Evolutionary conservation across 2,797 vertebrate species (phyloP).

Genomic region (Sparidentex hasta): DNA sequence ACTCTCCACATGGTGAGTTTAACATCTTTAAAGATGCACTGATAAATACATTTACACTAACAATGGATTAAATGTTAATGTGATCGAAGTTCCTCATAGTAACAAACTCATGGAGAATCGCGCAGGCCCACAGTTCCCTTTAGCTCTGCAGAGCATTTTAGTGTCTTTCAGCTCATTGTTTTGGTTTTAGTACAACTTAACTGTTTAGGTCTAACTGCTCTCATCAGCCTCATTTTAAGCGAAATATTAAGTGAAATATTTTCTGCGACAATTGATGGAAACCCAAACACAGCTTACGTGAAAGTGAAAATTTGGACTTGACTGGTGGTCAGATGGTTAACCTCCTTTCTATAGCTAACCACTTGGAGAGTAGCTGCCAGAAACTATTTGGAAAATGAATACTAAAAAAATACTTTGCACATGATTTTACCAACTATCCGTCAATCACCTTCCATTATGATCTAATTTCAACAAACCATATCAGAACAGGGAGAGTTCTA

Average conservation of each 20-base stretch:
- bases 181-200: neutral
- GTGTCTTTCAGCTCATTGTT: neutral
- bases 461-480: no score
- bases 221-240: neutral
- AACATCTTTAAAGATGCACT: neutral
- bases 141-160: neutral
- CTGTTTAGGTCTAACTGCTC: neutral
- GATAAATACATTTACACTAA: neutral
- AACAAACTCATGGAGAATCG: neutral
- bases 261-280: neutral
- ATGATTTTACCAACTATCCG: no score
- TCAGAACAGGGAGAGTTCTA: no score
- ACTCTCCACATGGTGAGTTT: conserved; percentile 89
- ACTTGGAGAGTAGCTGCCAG: no score
- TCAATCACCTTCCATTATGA: no score
- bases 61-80: neutral
- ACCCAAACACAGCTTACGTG: neutral
- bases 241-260: neutral
- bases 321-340: neutral
- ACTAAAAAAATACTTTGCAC: no score
- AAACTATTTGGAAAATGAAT: no score
- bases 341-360: no score
- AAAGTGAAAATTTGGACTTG: neutral
- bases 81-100: neutral
- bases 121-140: neutral